Evolutionary conservation across 35 echinoderm and acorn worm species (phyloP).

Genomic region (Lytechinus pictus): DNA sequence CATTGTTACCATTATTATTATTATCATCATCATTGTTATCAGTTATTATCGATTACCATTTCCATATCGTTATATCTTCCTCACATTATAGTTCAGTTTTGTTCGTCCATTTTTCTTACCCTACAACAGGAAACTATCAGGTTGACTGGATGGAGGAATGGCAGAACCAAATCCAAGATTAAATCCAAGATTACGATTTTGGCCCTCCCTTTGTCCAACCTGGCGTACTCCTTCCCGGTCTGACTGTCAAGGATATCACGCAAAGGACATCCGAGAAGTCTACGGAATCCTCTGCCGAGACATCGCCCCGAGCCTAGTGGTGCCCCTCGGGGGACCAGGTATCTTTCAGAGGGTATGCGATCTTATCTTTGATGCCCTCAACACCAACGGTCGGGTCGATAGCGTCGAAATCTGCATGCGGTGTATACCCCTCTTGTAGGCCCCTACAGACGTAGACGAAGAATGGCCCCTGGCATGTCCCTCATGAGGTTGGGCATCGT

Average conservation of each 20-base stretch:
- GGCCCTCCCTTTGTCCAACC: background rate
- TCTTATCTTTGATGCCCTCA: background rate
- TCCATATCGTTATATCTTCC: too few species aligned
- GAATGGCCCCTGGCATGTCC: background rate
- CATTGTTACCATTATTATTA: too few species aligned
- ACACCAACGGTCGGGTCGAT: background rate
- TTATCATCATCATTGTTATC: too few species aligned
- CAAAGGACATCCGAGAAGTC: background rate
- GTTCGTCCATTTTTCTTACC: too few species aligned
- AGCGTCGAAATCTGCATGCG: background rate
- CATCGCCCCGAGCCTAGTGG: background rate
- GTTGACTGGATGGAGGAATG: background rate
- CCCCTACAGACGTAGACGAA: background rate
- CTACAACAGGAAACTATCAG: background rate
- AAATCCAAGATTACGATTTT: background rate
- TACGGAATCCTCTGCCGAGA: background rate
- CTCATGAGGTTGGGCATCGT: background rate
- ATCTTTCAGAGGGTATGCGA: background rate
- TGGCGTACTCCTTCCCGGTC: background rate
- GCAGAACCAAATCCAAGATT: background rate
- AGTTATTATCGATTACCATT: too few species aligned
- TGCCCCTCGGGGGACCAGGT: background rate
- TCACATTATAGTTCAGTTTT: too few species aligned
- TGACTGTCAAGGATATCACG: background rate
- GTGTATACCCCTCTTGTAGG: background rate